Conservation (phyloP, 2,888 invertebrate genomes). For the Hyppa rectilinea region DNA sequence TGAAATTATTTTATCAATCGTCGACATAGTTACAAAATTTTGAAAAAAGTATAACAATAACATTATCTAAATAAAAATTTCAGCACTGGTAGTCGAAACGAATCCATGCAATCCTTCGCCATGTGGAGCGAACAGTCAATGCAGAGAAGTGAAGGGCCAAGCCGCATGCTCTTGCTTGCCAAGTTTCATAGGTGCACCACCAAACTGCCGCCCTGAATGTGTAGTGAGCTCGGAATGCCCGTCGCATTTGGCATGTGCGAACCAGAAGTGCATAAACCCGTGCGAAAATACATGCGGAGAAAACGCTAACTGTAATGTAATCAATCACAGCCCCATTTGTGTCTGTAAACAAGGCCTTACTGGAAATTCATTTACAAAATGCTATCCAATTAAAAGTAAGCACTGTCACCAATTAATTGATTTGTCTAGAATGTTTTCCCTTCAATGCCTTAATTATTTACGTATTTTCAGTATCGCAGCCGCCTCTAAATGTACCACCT, state of each 20-base stretch:
- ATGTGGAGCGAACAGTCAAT: constrained; percentile 95
- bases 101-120: constrained; percentile 90
- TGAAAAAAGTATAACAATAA: constrained; percentile 3
- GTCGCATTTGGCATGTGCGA: constrained; percentile 92
- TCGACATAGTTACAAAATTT: too few species aligned
- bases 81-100: constrained; percentile 78
- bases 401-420: not conserved
- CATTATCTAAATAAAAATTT: constrained; percentile 62
- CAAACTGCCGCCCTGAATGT: constrained; percentile 94
- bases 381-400: constrained; percentile 91
- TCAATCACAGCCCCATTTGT: constrained; percentile 94
- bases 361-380: constrained; percentile 95
- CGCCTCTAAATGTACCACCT: constrained; percentile 71
- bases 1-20: constrained; percentile 6
- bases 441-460: constrained; percentile 12
- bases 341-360: constrained; percentile 93
- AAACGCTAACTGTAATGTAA: constrained; percentile 91
- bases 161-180: constrained; percentile 93
- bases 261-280: constrained; percentile 93
- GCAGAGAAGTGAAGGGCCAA: constrained; percentile 93
- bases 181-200: constrained; percentile 92
- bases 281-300: constrained; percentile 92
- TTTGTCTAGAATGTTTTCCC: not conserved
- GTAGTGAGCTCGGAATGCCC: constrained; percentile 93
- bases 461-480: constrained; percentile 79